A percentile compares a stretch with the other conserved stretches of the same genome.
These are phyloP conservation scores for Pecten maximus DNA, from an alignment of 2,888 invertebrate genomes.

Conservation along the genomic window DNA sequence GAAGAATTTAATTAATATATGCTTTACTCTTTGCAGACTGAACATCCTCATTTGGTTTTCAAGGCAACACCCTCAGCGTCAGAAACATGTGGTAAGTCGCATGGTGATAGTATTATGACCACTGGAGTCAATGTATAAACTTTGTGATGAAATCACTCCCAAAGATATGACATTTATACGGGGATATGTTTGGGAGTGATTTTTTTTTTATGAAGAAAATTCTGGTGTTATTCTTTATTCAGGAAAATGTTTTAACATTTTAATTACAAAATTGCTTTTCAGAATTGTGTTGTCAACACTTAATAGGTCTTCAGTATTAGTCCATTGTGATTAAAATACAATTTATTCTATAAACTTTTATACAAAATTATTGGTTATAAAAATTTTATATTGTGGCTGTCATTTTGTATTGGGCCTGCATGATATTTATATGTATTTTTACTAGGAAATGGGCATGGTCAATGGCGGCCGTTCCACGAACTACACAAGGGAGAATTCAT, in stretches of 20 bases:
- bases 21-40: slow-evolving; percentile 87
- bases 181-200: no score
- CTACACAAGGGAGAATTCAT: slow-evolving; percentile 79
- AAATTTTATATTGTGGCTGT: not conserved
- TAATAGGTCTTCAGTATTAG: not conserved
- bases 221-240: not conserved
- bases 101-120: no score
- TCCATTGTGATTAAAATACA: slow-evolving; percentile 8
- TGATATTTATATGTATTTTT: slow-evolving; percentile 32
- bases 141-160: no score
- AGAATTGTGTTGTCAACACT: not conserved
- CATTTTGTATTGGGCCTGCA: not conserved
- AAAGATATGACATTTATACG: no score
- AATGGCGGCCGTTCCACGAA: slow-evolving; percentile 79
- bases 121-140: no score
- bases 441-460: slow-evolving; percentile 74
- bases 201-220: no score
- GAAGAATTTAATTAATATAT: no score
- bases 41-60: slow-evolving; percentile 98
- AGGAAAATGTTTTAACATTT: not conserved
- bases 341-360: no score
- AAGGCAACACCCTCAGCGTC: slow-evolving; percentile 95
- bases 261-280: not conserved
- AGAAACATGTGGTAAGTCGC: slow-evolving; percentile 92
- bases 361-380: no score